Conservation (phyloP, 2,797 vertebrate genomes). For the Fundulus diaphanus region DNA sequence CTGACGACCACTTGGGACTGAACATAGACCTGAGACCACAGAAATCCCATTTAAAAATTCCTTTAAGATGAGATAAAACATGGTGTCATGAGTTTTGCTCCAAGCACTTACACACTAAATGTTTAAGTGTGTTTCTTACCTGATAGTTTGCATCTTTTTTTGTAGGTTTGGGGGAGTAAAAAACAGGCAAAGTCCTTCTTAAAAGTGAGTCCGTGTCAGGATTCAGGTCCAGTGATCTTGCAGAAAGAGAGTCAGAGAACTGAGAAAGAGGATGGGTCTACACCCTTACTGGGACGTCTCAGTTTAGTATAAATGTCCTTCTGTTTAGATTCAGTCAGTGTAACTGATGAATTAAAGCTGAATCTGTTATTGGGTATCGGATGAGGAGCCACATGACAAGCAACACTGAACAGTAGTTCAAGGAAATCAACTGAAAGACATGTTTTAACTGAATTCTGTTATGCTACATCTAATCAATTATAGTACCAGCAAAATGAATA, state of each 20-base stretch:
- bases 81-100: background rate
- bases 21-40: slow-evolving; percentile 67
- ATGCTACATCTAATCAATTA: background rate
- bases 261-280: background rate
- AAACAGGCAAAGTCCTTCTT: background rate
- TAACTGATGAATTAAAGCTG: slow-evolving; percentile 57
- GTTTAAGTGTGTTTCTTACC: slow-evolving; percentile 55
- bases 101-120: background rate
- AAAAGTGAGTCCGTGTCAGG: background rate
- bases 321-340: slow-evolving; percentile 43
- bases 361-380: background rate
- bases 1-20: slow-evolving; percentile 71
- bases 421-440: slow-evolving; percentile 13
- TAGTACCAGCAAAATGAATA: background rate
- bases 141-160: slow-evolving; percentile 69
- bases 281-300: background rate
- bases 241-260: background rate
- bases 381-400: slow-evolving; percentile 41
- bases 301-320: slow-evolving; percentile 21
- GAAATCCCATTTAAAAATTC: background rate
- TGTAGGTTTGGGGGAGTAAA: background rate
- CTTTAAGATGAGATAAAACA: background rate
- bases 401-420: background rate
- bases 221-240: slow-evolving; percentile 12
- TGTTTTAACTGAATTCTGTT: slow-evolving; percentile 9